Percentiles rank a stretch among this genome's conserved stretches.
phyloP scores from a whole-genome alignment of 2,797 vertebrate genomes.

The Hyperoplus immaculatus region DNA sequence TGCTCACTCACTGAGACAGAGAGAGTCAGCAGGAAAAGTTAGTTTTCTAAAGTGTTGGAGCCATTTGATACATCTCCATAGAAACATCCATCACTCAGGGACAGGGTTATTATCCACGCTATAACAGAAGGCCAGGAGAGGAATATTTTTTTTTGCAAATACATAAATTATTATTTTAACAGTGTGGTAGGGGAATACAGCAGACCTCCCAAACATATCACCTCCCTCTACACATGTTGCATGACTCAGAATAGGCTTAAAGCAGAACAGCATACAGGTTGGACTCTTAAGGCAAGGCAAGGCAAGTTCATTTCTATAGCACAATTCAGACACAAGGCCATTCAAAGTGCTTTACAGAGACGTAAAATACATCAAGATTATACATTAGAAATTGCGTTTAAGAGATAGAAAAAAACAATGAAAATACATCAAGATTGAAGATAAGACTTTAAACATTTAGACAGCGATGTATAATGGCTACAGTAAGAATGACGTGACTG shows the following conservation, averaged over 20 bases:
- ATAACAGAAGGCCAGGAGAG: constrained; percentile 28
- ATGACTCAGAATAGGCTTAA: constrained; percentile 62
- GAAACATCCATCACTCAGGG: constrained; percentile 53
- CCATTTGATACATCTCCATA: constrained; percentile 37
- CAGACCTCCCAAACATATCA: constrained; percentile 43
- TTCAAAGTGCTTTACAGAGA: too few species aligned
- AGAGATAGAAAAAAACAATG: too few species aligned
- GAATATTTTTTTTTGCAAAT: constrained; percentile 24
- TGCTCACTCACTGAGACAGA: neutral
- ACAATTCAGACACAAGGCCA: too few species aligned
- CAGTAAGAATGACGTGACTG: too few species aligned
- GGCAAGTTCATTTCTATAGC: too few species aligned
- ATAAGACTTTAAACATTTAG: too few species aligned
- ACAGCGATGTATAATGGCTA: too few species aligned
- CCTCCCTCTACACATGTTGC: constrained; percentile 24
- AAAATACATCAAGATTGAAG: too few species aligned
- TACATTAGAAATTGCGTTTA: too few species aligned
- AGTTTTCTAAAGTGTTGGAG: constrained; percentile 39
- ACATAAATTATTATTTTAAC: constrained; percentile 33
- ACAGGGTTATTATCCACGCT: constrained; percentile 44
- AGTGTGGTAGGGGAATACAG: constrained; percentile 7
- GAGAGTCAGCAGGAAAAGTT: constrained; percentile 56
- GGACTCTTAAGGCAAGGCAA: neutral
- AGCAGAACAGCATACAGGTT: constrained; percentile 26
- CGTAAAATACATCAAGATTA: too few species aligned